Conservation (phyloP, 2,113 vertebrate genomes). For the Lophura nycthemera region DNA sequence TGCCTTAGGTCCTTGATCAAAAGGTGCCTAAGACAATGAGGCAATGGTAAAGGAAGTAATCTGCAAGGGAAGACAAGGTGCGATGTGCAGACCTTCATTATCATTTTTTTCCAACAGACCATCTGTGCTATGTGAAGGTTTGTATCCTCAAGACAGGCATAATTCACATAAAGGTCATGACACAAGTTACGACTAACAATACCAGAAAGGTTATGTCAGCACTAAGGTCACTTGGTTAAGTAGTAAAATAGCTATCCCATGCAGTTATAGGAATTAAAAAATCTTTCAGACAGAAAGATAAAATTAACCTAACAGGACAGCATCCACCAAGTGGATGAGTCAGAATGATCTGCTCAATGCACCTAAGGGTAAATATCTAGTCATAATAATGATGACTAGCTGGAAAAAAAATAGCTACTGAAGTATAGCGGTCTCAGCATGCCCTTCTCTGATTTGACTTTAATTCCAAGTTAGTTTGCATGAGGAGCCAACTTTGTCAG, state of each 20-base stretch:
- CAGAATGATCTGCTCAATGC: constrained; percentile 1
- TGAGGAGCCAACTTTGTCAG: constrained; percentile 4
- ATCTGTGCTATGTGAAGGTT: constrained; percentile 4
- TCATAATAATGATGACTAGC: constrained; percentile 22
- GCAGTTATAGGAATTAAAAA: constrained; percentile 35
- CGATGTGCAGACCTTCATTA: background rate
- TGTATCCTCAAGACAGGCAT: constrained; percentile 30
- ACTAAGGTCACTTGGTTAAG: background rate
- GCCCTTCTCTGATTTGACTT: background rate
- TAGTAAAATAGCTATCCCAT: background rate
- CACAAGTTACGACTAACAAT: background rate
- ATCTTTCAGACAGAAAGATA: constrained; percentile 28
- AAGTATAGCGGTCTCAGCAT: background rate
- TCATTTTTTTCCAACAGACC: background rate
- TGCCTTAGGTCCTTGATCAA: background rate
- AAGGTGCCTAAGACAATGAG: background rate
- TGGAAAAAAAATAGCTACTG: background rate
- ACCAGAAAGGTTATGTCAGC: constrained; percentile 36
- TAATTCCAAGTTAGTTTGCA: constrained; percentile 1
- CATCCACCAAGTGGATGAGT: background rate
- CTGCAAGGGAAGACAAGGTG: background rate
- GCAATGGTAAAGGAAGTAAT: background rate
- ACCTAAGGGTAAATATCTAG: constrained; percentile 37
- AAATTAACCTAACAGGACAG: constrained; percentile 1
- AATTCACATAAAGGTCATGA: constrained; percentile 38